Evolutionary conservation across 2,113 vertebrate genomes (phyloP), one percentile per base, ranked within the genome.

Genomic region (Gracilinanus agilis): DNA sequence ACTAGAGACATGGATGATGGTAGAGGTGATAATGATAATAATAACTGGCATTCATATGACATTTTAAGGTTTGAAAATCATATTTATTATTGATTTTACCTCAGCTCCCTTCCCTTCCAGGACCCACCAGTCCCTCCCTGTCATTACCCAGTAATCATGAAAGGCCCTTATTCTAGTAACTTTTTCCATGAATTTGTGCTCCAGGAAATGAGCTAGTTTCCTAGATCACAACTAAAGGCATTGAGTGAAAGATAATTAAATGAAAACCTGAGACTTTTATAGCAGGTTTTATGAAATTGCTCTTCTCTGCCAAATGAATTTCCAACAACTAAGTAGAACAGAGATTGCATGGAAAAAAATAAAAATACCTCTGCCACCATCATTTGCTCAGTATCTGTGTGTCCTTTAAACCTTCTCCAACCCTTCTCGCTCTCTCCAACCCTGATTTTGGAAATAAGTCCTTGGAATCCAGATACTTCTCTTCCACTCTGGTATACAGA

Each of bases 321-420:
- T 6, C 27, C 75, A n/a, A 88, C 61, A 75, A 55, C 12, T 27
- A 24, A 7, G 34, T 75, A 88, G 55, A 91, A 54, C 11, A 90
- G 44, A 61, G 44, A 11, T 40, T 44, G 90, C 92, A 0, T 61
- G 53, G 90, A 88, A 24, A 83, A 88, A 44, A 88, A 53, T 53
- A 40, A 92, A 83, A 67, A 56, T 34, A 83, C 16, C 53, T 13
- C 53, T 3, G n/a, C 27, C 24, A 0, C 2, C 34, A 54, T 24
- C 91, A 89, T 91, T 95, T 93, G 29, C 44, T 9, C 8, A 0
- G 89, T 94, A 55, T 54, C 90, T 10, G 44, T 23, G 94, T 90
- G 91, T 21, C 92, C 94, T 96, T 93, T 92, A 90, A 92, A 90
- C 90, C 96, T 67, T 53, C 94, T 54, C 91, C 34, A 90, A 44